A percentile compares a stretch with the other conserved stretches of the same genome.
Conservation (phyloP, 1,140 invertebrate species). For the Anoplolepis gracilipes region DNA sequence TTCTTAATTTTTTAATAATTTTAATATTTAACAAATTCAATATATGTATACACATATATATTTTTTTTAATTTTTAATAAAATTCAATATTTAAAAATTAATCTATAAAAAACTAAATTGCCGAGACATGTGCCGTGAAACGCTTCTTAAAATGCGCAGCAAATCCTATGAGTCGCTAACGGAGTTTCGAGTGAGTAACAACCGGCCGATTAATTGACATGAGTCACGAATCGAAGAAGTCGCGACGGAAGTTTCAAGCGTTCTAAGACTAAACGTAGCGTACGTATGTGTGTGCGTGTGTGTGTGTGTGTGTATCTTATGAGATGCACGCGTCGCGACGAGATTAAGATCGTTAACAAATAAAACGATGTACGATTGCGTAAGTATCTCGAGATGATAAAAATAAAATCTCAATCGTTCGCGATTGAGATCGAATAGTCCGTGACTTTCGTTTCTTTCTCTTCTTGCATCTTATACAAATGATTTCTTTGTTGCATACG, state of each 20-base stretch:
- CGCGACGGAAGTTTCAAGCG: slow-evolving; percentile 56
- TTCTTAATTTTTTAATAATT: too few species aligned
- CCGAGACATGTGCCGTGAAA: neutral
- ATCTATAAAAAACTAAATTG: neutral
- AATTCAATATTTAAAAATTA: neutral
- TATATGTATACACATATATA: neutral
- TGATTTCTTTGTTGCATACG: neutral
- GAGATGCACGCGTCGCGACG: neutral
- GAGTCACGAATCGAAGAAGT: slow-evolving; percentile 73
- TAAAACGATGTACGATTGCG: neutral
- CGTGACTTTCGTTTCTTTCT: slow-evolving; percentile 4
- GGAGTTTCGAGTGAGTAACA: slow-evolving; percentile 73
- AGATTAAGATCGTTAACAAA: slow-evolving; percentile 9
- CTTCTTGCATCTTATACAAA: neutral
- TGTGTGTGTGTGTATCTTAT: neutral
- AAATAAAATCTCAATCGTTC: neutral
- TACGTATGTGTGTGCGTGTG: neutral
- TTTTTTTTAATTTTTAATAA: neutral
- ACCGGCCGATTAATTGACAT: slow-evolving; percentile 73
- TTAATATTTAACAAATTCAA: too few species aligned
- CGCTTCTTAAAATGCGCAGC: slow-evolving; percentile 51
- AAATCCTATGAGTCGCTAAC: slow-evolving; percentile 58
- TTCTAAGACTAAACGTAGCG: slow-evolving; percentile 39
- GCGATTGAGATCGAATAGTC: neutral
- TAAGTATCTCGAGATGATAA: slow-evolving; percentile 10